Base-by-base conservation (phyloP, 1,140 invertebrate genomes). In the Druon quercuslanigerum region DNA sequence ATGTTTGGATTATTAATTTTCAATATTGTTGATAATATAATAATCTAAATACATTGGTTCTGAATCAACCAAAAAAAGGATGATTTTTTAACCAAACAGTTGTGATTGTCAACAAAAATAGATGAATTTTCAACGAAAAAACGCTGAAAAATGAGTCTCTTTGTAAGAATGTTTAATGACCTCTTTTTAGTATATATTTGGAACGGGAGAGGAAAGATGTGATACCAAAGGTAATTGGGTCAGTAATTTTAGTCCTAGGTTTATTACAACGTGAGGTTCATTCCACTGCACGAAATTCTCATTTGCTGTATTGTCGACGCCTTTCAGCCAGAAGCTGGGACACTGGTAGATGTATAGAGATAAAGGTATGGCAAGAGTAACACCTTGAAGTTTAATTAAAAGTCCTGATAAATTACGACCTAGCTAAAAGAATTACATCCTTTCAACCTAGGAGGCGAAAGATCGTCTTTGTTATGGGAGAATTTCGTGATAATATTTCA, bases 181-280 rank as follows among this genome's bases (percentile, higher is more conserved):
- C 60, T 9, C 20, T 46, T 66, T 25, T 66, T 14, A 66, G 25
- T 66, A 40, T n/a, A n/a, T n/a, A n/a, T 33, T n/a, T 66, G 25
- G 25, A 66, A 20, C 33, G 46, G 33, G 40, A 13, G 7, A 66
- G 33, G 40, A 66, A 66, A 66, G 46, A 40, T 25, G 60, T 66
- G 60, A 66, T 40, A 66, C 20, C 1, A 66, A 66, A 33, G 46
- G 60, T 66, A 66, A 66, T 66, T 66, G 60, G 60, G 60, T 40
- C 60, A 66, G 60, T 66, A 66, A 66, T 66, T 66, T 66, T 40
- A 66, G 60, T 14, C 60, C 40, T 40, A n/a, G 60, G 60, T 66
- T 66, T 40, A 66, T 33, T 66, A 66, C 25, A n/a, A 66, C 60
- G 40, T 40, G 60, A 46, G 13, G 33, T 66, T 66, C 57, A 66